Base-by-base conservation (phyloP, 2,113 vertebrate species). In the Myxocyprinus asiaticus region DNA sequence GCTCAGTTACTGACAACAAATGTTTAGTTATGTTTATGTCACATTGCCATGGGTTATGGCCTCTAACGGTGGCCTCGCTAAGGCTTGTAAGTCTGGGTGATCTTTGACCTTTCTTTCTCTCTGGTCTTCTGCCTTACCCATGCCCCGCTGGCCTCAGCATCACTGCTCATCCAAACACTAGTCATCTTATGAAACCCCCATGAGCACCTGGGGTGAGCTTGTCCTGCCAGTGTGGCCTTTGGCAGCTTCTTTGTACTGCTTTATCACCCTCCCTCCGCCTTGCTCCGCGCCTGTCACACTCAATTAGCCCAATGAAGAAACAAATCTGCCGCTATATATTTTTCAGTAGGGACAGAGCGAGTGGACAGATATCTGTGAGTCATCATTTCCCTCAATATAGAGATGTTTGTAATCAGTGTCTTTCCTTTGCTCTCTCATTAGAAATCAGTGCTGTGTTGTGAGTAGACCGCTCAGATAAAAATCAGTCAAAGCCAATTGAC, bases 291-390 rank as follows among this genome's bases (percentile, higher is more conserved):
- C 87, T 93, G 91, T 91, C 92, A 92, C 86, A 88, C 85, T 88
- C 84, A 87, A 78, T 93, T 90, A 91, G 88, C 79, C 88, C 87
- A 90, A 75, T 87, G 86, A 82, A 89, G 88, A 88, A 87, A 92
- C 89, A 86, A 91, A 87, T 89, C 90, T 87, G 86, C 90, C 63
- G 68, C 85, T 85, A 83, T 90, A 86, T 86, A 90, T 89, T 90
- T 90, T 91, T 91, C 88, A 92, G 90, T 86, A 88, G 22, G 22
- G 22, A 33, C 22, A 33, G 22, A 3, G 22, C 3, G 22, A 33
- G 22, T 33, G 22, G 22, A 33, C 22, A 33, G 87, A 87, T 90
- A 89, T 90, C 84, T 77, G 85, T 81, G 88, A 79, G 82, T 88
- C 80, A 73, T 89, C 85, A 88, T 84, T 83, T 85, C 80, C 88